Conservation (phyloP, 2,113 vertebrate species). For the Clarias magur region DNA sequence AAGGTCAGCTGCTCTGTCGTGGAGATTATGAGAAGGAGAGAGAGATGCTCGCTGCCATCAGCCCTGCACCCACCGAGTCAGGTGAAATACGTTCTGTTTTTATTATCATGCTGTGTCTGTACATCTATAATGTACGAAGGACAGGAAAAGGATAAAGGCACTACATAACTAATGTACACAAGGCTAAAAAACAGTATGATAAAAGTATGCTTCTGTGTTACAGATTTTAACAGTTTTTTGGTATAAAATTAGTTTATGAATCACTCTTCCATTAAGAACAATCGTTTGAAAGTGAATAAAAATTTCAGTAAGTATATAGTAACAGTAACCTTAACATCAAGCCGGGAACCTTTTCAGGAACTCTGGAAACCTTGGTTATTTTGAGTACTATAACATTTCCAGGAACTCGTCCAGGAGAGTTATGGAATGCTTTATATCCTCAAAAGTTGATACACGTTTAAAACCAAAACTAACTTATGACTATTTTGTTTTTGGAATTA, state of each 20-base stretch:
- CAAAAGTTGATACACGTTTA: not conserved
- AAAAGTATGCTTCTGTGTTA: not conserved
- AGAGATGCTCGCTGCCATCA: slow-evolving; percentile 86
- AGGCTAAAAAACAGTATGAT: not conserved
- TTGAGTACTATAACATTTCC: not conserved
- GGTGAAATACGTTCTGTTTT: slow-evolving; percentile 61
- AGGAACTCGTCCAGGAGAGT: not conserved
- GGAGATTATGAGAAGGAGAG: slow-evolving; percentile 89
- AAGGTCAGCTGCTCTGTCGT: slow-evolving; percentile 87
- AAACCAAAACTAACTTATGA: not conserved
- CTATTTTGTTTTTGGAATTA: not conserved
- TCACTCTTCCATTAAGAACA: not conserved
- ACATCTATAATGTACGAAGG: not conserved
- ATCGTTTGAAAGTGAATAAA: not conserved
- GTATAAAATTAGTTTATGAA: not conserved
- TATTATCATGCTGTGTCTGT: not conserved
- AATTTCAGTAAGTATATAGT: not conserved
- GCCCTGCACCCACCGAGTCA: slow-evolving; percentile 83
- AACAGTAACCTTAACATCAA: not conserved
- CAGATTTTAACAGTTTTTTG: not conserved
- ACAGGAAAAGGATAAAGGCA: not conserved
- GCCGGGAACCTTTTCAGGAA: not conserved
- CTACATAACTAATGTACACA: not conserved
- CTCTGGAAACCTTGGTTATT: not conserved
- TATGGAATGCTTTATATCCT: not conserved